These are phyloP conservation scores for Caenorhabditis becei DNA, from an alignment of 2,888 invertebrate genomes.

Conservation along the genomic window DNA sequence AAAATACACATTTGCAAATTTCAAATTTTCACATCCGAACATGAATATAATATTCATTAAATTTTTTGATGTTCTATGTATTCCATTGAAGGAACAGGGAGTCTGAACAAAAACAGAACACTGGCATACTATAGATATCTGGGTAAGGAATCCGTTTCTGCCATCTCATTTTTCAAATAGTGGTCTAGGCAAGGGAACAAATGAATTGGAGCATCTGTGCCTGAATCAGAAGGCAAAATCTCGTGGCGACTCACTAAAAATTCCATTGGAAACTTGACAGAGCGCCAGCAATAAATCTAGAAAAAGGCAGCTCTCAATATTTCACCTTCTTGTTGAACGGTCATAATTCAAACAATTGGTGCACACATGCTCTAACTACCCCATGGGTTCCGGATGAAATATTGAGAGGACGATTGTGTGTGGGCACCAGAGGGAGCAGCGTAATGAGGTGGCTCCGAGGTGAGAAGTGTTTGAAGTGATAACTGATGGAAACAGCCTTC, in stretches of 20 bases:
- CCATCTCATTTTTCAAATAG: no score
- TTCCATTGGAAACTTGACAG: conserved; percentile 9
- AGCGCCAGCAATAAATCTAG: conserved; percentile 12
- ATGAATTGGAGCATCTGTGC: no score
- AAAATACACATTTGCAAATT: no score
- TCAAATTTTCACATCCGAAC: neutral
- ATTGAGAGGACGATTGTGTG: conserved; percentile 50
- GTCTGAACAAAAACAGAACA: neutral
- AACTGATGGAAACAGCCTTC: neutral
- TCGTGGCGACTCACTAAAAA: neutral
- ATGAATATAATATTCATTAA: neutral
- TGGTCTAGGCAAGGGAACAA: no score
- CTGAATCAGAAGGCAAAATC: no score
- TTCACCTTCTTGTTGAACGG: conserved; percentile 47
- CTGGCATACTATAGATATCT: no score
- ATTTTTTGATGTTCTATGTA: neutral
- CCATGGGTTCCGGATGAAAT: conserved; percentile 42
- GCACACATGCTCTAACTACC: conserved; percentile 41
- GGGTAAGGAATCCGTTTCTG: no score
- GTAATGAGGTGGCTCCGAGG: conserved; percentile 46
- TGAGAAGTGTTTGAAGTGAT: conserved; percentile 17
- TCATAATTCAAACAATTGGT: conserved; percentile 62
- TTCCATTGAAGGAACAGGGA: neutral
- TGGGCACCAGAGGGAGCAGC: conserved; percentile 21
- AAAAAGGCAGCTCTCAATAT: conserved; percentile 27